Evolutionary conservation across 1,140 invertebrate genomes (phyloP).

Genomic region (Hyposmocoma kahamanoa): DNA sequence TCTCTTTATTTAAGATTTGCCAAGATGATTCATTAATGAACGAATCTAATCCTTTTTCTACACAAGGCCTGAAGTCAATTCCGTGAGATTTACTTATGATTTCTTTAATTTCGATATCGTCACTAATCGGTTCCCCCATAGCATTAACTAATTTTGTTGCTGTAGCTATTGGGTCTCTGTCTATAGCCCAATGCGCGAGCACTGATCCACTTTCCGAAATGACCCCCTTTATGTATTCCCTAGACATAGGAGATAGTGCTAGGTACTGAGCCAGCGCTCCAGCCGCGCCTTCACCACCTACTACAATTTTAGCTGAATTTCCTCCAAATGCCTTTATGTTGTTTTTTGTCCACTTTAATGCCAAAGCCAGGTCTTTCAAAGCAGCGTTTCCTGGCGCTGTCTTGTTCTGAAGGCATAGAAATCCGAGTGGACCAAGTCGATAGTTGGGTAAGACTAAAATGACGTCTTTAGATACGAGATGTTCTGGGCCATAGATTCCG

Average conservation of each 20-base stretch:
- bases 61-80: constrained; percentile 36
- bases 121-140: constrained; percentile 7
- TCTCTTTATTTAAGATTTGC: constrained; percentile 21
- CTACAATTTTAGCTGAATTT: constrained; percentile 67
- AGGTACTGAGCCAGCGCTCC: constrained; percentile 42
- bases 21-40: constrained; percentile 39
- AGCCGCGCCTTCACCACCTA: constrained; percentile 37
- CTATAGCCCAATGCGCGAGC: constrained; percentile 46
- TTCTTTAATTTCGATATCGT: constrained; percentile 16
- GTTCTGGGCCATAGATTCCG: constrained; percentile 32
- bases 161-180: constrained; percentile 35
- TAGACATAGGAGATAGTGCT: constrained; percentile 33
- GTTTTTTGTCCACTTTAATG: constrained; percentile 78
- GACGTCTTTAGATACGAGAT: constrained; percentile 29
- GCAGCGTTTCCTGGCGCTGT: constrained; percentile 77
- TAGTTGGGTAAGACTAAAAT: constrained; percentile 56
- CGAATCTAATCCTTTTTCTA: constrained; percentile 23
- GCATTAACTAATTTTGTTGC: constrained; percentile 13
- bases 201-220: constrained; percentile 50
- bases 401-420: constrained; percentile 40
- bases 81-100: constrained; percentile 21
- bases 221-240: constrained; percentile 32
- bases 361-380: constrained; percentile 79
- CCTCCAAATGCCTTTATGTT: constrained; percentile 83
- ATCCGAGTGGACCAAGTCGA: constrained; percentile 49